A percentile compares a stretch with the other conserved stretches of the same genome.
Evolutionary conservation across 2,888 invertebrate species (phyloP).

Genomic region (Dryomyza anilis): DNA sequence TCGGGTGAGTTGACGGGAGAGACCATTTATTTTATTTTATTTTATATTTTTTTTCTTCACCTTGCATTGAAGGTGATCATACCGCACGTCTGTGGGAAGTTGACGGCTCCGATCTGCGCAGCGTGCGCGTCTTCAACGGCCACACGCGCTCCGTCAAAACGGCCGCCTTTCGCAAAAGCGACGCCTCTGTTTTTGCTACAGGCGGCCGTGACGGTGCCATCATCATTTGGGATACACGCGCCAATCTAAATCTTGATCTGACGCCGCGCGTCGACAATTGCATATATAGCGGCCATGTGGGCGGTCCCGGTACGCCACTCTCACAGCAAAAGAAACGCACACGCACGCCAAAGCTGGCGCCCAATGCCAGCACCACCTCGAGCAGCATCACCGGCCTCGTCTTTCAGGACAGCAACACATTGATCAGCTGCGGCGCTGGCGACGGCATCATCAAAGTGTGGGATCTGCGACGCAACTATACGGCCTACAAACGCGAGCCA

Average conservation of each 20-base stretch:
- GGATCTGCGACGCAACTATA: conserved; percentile 85
- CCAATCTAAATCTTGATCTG: conserved; percentile 60
- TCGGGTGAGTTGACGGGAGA: conserved; percentile 64
- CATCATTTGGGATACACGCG: conserved; percentile 81
- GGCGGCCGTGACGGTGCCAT: conserved; percentile 88
- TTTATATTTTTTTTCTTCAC: too few species aligned
- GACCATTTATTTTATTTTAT: neutral
- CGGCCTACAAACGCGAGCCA: conserved; percentile 70
- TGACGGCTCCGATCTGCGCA: conserved; percentile 62
- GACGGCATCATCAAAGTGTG: conserved; percentile 87
- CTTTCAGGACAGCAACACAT: conserved; percentile 78
- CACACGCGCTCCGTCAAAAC: conserved; percentile 85
- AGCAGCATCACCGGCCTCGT: conserved; percentile 82
- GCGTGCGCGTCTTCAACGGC: conserved; percentile 69
- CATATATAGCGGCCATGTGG: conserved; percentile 64
- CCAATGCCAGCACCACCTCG: conserved; percentile 65
- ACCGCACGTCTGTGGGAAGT: conserved; percentile 82
- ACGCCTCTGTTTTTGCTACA: conserved; percentile 80
- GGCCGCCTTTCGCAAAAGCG: conserved; percentile 73
- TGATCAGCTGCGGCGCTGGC: conserved; percentile 85
- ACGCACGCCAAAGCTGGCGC: conserved; percentile 60
- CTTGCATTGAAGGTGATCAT: conserved; percentile 73
- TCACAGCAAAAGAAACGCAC: conserved; percentile 62
- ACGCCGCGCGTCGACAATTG: conserved; percentile 72
- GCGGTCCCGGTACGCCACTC: conserved; percentile 63